A percentile compares a stretch with the other conserved stretches of the same genome.
Conservation (phyloP, 2,113 vertebrate genomes). For the Charadrius vociferus region DNA sequence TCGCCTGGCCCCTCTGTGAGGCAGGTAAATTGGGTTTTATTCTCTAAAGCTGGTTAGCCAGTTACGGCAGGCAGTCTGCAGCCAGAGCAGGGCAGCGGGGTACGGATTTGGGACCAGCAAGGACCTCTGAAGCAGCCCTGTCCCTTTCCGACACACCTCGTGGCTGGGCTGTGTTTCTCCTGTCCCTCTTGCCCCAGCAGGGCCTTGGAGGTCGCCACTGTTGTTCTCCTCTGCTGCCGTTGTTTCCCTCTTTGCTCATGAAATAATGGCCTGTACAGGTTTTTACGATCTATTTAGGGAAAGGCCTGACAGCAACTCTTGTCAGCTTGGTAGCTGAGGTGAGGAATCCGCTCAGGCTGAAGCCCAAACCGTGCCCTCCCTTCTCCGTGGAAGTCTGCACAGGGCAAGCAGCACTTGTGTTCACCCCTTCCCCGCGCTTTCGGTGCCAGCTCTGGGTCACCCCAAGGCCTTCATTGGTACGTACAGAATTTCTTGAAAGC, state of each 20-base stretch:
- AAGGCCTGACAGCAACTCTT: not conserved
- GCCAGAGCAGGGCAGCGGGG: not conserved
- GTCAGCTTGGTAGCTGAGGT: not conserved
- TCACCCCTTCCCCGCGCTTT: not conserved
- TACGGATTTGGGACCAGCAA: constrained; percentile 11
- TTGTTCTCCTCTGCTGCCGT: not conserved
- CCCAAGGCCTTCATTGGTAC: not conserved
- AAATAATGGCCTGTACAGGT: not conserved
- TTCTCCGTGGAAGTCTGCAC: not conserved
- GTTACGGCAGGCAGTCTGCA: not conserved
- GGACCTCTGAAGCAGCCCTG: not conserved
- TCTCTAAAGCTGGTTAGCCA: constrained; percentile 23
- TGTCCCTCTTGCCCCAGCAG: not conserved
- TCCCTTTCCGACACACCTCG: not conserved
- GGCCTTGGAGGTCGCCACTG: not conserved
- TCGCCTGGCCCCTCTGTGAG: constrained; percentile 24
- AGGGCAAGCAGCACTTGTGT: not conserved
- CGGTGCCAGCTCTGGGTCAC: not conserved
- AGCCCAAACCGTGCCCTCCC: not conserved
- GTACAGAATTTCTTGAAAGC: not conserved
- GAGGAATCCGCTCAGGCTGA: not conserved
- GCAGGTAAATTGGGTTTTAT: constrained; percentile 70
- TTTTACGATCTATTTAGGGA: not conserved
- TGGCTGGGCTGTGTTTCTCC: not conserved
- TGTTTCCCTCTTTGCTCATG: not conserved